Percentiles rank a stretch among this genome's conserved stretches.
These are phyloP conservation scores for Sminthopsis crassicaudata DNA, from an alignment of 2,113 vertebrate species.

Conservation along the genomic window DNA sequence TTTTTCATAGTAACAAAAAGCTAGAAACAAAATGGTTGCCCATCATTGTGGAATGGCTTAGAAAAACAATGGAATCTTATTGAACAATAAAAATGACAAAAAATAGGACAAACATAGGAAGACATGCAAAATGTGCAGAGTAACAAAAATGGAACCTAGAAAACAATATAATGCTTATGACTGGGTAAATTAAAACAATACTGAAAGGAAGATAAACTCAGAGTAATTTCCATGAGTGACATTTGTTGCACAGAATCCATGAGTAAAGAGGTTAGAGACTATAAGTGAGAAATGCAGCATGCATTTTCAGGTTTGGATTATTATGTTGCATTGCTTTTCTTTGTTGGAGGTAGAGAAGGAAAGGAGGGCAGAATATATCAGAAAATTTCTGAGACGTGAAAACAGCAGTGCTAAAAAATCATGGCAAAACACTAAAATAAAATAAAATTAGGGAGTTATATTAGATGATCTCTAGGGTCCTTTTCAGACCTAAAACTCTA, in stretches of 20 bases:
- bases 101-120: neutral
- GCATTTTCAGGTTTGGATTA: neutral
- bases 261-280: neutral
- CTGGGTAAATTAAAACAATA: neutral
- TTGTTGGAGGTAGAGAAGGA: neutral
- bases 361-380: neutral
- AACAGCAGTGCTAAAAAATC: neutral
- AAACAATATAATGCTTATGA: neutral
- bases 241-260: neutral
- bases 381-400: neutral
- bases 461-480: neutral
- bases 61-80: neutral
- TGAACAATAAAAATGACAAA: neutral
- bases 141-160: neutral
- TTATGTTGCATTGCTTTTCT: neutral
- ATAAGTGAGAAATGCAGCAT: neutral
- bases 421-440: neutral
- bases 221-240: neutral
- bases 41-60: neutral
- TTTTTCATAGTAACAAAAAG: neutral
- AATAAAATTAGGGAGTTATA: neutral
- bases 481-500: constrained; percentile 3
- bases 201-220: neutral
- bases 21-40: neutral
- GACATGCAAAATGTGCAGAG: neutral